Evolutionary conservation across 2,113 vertebrate genomes (phyloP), one percentile per base, ranked within the genome.

Genomic region (Malurus cyaneus): DNA sequence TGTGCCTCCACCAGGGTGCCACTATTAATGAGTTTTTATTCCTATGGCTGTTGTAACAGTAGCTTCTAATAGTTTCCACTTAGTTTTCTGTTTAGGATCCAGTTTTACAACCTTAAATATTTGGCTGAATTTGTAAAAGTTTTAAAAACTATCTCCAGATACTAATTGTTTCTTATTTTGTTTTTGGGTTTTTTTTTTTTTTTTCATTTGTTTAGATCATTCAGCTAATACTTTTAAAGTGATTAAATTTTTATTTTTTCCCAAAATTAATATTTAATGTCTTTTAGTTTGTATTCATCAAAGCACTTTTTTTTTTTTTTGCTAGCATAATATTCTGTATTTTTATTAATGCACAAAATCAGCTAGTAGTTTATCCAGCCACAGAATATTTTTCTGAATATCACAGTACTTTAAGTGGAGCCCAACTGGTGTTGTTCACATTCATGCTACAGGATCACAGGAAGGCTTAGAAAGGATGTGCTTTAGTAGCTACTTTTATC

Each of bases 1-100:
- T 94, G 26, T 91, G 78, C 41, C 32, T 88, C 64, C 47, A 92
- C 57, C 72, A 78, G 72, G 59, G 80, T 92, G 76, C 64, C 52
- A n/a, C 64, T 91, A 67, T 62, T 80, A 92, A 80, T 4, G 24
- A 86, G 10, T 14, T 90, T 95, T 86, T 66, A 47, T 95, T 93
- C 70, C 59, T 41, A 5, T 61, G 26, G 26, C 24, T 77, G 25
- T 52, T 83, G 56, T 83, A 90, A 86, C 34, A 90, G n/a, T 26
- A n/a, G 57, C 21, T 92, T 89, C 52, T 90, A 88, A 80, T 50
- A 39, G 52, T 60, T 94, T 80, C 24, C 52, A 39, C 6, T 69
- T 83, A 70, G 14, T 32, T 77, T 93, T 66, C 74, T 78, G 54
- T 84, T 83, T 26, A 70, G 52, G 29, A 86, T 62, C 2, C 54